phyloP scores from a whole-genome alignment of 2,888 invertebrate genomes.

The Cynaeus angustus region DNA sequence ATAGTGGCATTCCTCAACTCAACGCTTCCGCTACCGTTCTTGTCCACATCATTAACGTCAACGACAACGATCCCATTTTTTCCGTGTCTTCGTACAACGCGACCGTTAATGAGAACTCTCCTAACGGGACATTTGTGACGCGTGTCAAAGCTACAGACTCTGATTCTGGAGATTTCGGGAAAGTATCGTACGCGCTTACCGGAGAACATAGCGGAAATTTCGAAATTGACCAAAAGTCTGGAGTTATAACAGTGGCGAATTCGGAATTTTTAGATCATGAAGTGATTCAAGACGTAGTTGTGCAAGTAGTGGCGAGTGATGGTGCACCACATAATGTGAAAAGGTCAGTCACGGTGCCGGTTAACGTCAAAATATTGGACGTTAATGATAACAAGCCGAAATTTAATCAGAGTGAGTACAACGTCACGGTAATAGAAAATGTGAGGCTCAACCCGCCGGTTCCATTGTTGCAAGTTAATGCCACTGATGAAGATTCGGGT shows the following conservation, averaged over 20 bases:
- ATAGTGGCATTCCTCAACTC: conserved; percentile 89
- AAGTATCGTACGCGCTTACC: conserved; percentile 84
- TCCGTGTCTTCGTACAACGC: conserved; percentile 80
- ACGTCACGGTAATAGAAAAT: conserved; percentile 89
- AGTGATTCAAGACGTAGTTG: conserved; percentile 78
- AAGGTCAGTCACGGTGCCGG: conserved; percentile 84
- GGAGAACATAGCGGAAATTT: conserved; percentile 86
- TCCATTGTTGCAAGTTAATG: conserved; percentile 86
- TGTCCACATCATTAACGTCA: conserved; percentile 87
- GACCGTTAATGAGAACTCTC: conserved; percentile 84
- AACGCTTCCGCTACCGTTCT: conserved; percentile 85
- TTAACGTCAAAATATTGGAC: conserved; percentile 85
- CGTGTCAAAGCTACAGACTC: conserved; percentile 84
- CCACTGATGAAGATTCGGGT: conserved; percentile 87
- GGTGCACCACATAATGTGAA: conserved; percentile 82
- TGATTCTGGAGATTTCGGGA: conserved; percentile 86
- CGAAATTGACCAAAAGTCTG: conserved; percentile 80
- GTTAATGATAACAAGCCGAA: conserved; percentile 92
- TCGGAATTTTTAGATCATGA: conserved; percentile 87
- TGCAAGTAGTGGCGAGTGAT: conserved; percentile 88
- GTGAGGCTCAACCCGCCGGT: conserved; percentile 86
- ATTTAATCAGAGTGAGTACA: conserved; percentile 85
- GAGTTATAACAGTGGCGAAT: conserved; percentile 84
- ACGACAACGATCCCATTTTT: conserved; percentile 91
- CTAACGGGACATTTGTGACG: conserved; percentile 81